A percentile compares a stretch with the other conserved stretches of the same genome.
These are phyloP conservation scores for Leptura quadrifasciata DNA, from an alignment of 2,888 invertebrate species.

Conservation along the genomic window DNA sequence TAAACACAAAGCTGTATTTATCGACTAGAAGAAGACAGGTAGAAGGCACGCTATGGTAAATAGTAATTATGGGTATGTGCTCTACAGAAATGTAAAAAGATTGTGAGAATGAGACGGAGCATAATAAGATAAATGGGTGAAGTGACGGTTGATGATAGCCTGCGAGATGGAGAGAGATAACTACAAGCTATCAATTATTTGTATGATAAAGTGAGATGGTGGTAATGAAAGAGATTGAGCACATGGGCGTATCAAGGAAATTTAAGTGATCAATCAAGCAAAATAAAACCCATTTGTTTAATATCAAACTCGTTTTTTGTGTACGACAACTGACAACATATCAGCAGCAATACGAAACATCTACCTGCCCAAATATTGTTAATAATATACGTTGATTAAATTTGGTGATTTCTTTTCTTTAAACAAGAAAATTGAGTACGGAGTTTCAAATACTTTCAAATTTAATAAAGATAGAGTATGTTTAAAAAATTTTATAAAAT, in stretches of 20 bases:
- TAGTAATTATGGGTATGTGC: constrained; percentile 21
- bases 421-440: not conserved
- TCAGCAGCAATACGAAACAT: not conserved
- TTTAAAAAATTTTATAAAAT: no score
- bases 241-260: constrained; percentile 22
- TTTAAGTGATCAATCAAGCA: not conserved
- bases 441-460: no score
- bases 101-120: constrained; percentile 4
- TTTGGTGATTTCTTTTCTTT: not conserved
- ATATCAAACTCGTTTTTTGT: constrained; percentile 3
- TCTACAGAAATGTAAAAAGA: constrained; percentile 19
- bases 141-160: constrained; percentile 13
- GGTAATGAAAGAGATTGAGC: not conserved
- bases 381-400: not conserved
- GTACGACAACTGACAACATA: not conserved
- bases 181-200: not conserved
- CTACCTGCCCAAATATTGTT: not conserved
- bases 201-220: constrained; percentile 10
- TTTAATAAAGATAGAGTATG: no score
- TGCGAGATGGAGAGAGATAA: constrained; percentile 22
- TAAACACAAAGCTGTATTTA: constrained; percentile 20
- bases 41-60: constrained; percentile 6
- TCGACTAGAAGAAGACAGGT: constrained; percentile 13
- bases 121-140: constrained; percentile 11
- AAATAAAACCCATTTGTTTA: not conserved